Evolutionary conservation across 2,797 vertebrate species (phyloP).

Genomic region (Manis pentadactyla): DNA sequence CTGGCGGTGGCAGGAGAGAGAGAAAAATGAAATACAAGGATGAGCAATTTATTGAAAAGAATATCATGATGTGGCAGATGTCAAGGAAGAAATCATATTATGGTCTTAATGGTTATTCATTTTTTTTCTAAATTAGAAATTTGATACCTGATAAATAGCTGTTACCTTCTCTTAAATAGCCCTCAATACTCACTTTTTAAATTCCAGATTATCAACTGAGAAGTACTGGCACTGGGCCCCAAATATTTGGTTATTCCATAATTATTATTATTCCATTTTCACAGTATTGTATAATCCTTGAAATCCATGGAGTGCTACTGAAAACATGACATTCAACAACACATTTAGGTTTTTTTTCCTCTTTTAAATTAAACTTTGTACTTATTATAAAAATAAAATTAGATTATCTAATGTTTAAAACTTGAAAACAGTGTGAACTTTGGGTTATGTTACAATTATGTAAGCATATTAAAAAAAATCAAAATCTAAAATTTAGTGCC

Average conservation of each 20-base stretch:
- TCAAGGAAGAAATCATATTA: background rate
- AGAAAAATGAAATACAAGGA: constrained; percentile 36
- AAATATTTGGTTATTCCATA: background rate
- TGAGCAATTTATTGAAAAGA: constrained; percentile 44
- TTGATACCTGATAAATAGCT: background rate
- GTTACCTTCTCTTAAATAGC: background rate
- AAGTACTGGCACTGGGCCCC: background rate
- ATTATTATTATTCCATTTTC: background rate
- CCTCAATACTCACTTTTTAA: background rate
- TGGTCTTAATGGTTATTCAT: background rate
- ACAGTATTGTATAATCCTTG: background rate
- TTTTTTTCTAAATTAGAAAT: constrained; percentile 41
- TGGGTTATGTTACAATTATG: background rate
- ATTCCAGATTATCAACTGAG: constrained; percentile 8
- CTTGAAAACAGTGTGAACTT: constrained; percentile 15
- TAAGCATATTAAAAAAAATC: background rate
- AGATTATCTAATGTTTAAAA: background rate
- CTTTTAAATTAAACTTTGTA: constrained; percentile 43
- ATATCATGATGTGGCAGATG: background rate
- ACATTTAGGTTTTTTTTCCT: background rate
- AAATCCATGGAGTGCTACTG: background rate
- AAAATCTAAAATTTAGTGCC: background rate
- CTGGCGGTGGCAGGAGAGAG: background rate
- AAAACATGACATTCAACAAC: background rate
- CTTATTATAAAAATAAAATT: constrained; percentile 31